Percentiles rank a stretch among this genome's conserved stretches.
Evolutionary conservation across 2,888 invertebrate genomes (phyloP).

Genomic region (Carterocephalus palaemon): DNA sequence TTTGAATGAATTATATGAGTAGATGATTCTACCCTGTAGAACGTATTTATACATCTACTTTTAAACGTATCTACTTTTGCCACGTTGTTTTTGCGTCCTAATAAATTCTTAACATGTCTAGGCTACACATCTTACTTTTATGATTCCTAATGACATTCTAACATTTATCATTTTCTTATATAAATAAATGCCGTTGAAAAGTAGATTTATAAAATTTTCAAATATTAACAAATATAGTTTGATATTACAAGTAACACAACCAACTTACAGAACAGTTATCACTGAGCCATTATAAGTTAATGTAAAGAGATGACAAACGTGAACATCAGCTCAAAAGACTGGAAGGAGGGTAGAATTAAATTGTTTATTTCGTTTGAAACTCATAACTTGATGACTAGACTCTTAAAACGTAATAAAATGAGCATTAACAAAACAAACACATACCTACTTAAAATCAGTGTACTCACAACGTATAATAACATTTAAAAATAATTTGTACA

Average conservation of each 20-base stretch:
- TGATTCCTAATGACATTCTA: no score
- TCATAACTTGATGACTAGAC: conserved; percentile 75
- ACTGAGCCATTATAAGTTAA: conserved; percentile 39
- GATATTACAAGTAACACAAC: conserved; percentile 23
- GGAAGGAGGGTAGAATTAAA: conserved; percentile 39
- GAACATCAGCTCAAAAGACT: conserved; percentile 11
- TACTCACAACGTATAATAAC: conserved; percentile 40
- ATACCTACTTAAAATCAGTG: conserved; percentile 42
- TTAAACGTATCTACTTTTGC: conserved; percentile 10
- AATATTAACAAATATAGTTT: conserved; percentile 21
- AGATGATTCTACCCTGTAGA: conserved; percentile 24
- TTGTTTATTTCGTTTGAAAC: conserved; percentile 59
- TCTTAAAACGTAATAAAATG: conserved; percentile 75
- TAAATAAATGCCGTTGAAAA: conserved; percentile 14
- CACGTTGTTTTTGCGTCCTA: no score
- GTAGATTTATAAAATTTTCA: conserved; percentile 20
- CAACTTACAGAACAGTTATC: conserved; percentile 26
- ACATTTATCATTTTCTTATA: background rate
- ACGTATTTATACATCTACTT: conserved; percentile 15
- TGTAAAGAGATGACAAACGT: conserved; percentile 4
- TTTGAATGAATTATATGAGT: conserved; percentile 15
- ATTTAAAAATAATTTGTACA: conserved; percentile 43
- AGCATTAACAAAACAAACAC: conserved; percentile 73
- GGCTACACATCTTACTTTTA: no score
- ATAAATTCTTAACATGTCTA: no score